Percentiles rank a stretch among this genome's conserved stretches.
phyloP scores from a whole-genome alignment of 2,888 invertebrate species.

The Pyralis farinalis region DNA sequence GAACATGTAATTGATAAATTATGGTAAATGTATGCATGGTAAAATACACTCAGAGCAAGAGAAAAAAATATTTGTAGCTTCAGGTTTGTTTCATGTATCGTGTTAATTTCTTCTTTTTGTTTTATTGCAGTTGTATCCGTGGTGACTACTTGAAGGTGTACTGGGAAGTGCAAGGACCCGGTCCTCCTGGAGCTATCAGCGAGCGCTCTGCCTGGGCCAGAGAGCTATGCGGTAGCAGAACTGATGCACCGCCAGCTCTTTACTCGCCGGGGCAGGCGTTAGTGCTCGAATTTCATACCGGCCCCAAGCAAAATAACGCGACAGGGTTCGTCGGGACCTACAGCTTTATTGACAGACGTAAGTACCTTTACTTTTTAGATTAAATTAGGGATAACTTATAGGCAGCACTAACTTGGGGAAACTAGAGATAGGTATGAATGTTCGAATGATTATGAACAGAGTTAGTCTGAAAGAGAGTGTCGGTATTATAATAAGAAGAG shows the following conservation, averaged over 20 bases:
- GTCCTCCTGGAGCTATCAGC: constrained; percentile 86
- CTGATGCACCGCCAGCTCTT: constrained; percentile 85
- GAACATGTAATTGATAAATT: too few relatives aligned
- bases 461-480: too few relatives aligned
- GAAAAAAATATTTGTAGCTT: too few relatives aligned
- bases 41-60: too few relatives aligned
- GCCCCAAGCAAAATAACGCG: constrained; percentile 70
- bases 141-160: constrained; percentile 90
- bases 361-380: constrained; percentile 51
- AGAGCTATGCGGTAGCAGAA: constrained; percentile 85
- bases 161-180: constrained; percentile 86
- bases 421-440: too few relatives aligned
- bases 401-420: too few relatives aligned
- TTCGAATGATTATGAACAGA: too few relatives aligned
- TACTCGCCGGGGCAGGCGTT: constrained; percentile 89
- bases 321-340: constrained; percentile 89
- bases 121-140: constrained; percentile 85
- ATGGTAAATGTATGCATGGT: too few relatives aligned
- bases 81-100: too few relatives aligned
- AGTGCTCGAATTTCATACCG: constrained; percentile 87
- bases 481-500: too few relatives aligned
- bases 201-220: constrained; percentile 89
- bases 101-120: too few relatives aligned
- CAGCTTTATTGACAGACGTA: constrained; percentile 88
- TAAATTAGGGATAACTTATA: too few relatives aligned